Conservation (phyloP, 2,797 vertebrate species). For the Australoheros facetus region DNA sequence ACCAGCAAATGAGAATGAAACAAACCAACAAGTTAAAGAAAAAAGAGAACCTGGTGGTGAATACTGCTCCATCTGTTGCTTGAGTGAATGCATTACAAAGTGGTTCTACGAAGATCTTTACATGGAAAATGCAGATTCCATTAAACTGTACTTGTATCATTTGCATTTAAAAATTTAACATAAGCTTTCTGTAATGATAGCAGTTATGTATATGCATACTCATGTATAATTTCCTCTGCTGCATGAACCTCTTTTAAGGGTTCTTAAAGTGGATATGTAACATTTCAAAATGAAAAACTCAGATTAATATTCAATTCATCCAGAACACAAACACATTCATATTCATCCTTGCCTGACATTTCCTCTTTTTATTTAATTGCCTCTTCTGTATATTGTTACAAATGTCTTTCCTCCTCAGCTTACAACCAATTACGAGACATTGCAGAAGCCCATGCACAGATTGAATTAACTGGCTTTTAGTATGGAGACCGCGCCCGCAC, state of each 20-base stretch:
- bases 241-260: background rate
- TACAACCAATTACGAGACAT: constrained; percentile 29
- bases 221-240: background rate
- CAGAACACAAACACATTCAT: constrained; percentile 24
- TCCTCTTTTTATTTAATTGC: constrained; percentile 17
- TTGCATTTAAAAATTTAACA: background rate
- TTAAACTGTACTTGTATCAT: background rate
- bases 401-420: constrained; percentile 31
- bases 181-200: background rate
- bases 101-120: background rate
- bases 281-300: constrained; percentile 12
- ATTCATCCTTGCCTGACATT: constrained; percentile 1
- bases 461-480: constrained; percentile 58
- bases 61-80: background rate
- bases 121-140: background rate
- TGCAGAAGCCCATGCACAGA: constrained; percentile 10
- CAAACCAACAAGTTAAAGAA: too few relatives aligned
- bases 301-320: constrained; percentile 13
- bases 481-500: constrained; percentile 8
- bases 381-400: constrained; percentile 24
- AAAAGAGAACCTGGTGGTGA: background rate
- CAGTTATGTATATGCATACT: background rate
- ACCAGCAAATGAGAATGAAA: too few relatives aligned
- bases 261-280: background rate
- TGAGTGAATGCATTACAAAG: too few relatives aligned